Evolutionary conservation across 2,888 invertebrate species (phyloP).

Genomic region (Piscicola geometra): DNA sequence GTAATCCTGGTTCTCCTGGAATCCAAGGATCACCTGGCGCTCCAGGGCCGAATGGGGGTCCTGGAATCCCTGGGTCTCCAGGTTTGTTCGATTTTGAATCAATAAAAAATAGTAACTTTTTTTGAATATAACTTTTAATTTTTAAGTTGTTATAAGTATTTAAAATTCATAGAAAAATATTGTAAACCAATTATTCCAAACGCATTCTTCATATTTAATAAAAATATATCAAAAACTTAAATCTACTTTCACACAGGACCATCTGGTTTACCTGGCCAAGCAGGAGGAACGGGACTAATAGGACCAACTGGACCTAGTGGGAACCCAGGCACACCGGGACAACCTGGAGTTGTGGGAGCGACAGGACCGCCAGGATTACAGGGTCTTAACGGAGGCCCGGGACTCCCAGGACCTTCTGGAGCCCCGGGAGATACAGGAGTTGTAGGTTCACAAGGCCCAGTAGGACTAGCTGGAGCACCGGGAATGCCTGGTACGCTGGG

Average conservation of each 20-base stretch:
- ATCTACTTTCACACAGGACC: no score
- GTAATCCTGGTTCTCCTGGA: conserved; percentile 17
- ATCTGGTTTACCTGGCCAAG: conserved; percentile 29
- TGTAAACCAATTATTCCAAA: no score
- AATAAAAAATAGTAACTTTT: no score
- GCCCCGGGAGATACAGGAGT: conserved; percentile 25
- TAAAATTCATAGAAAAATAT: no score
- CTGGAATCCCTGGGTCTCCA: conserved; percentile 2
- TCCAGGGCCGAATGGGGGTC: conserved; percentile 19
- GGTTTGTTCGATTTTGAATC: no score
- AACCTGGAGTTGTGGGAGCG: conserved; percentile 34
- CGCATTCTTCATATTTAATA: no score
- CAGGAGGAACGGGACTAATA: conserved; percentile 34
- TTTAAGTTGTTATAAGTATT: no score
- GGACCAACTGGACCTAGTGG: conserved; percentile 37
- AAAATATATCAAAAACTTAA: no score
- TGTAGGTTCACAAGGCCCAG: conserved; percentile 24
- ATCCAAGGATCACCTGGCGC: neutral
- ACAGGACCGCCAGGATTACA: conserved; percentile 21
- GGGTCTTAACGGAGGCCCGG: conserved; percentile 28
- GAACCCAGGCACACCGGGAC: conserved; percentile 28
- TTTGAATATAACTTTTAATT: no score
- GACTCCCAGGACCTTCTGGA: conserved; percentile 35
- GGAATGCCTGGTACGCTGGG: neutral
- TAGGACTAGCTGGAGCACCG: conserved; percentile 30